Conservation (phyloP, 30 jellyfish, hydroid and myxozoan species). For the Hydra vulgaris region DNA sequence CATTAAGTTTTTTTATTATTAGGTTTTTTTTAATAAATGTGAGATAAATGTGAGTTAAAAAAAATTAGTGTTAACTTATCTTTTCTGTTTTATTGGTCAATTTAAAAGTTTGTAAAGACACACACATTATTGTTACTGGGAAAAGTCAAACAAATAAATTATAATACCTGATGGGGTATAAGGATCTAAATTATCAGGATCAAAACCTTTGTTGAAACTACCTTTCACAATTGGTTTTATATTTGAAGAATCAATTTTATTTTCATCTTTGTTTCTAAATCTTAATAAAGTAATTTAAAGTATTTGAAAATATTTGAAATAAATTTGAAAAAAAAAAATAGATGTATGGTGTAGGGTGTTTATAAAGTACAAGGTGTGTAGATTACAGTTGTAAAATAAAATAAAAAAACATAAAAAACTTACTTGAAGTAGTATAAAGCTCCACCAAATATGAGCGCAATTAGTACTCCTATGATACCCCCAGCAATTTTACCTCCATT, state of each 20-base stretch:
- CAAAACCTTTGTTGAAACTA: not conserved
- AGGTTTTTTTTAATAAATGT: too few relatives aligned
- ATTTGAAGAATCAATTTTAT: not conserved
- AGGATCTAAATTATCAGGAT: not conserved
- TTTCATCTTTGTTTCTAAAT: not conserved
- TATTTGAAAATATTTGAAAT: too few relatives aligned
- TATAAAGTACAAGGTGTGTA: not conserved
- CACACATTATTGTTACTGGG: too few relatives aligned
- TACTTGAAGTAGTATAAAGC: conserved; percentile 18
- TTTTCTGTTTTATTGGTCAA: not conserved
- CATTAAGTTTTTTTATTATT: too few relatives aligned
- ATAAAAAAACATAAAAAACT: too few relatives aligned
- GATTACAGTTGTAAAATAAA: not conserved
- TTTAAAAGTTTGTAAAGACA: not conserved
- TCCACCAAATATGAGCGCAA: conserved; percentile 4
- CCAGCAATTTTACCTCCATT: conserved; percentile 18
- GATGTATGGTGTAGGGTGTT: too few relatives aligned
- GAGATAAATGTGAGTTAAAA: too few relatives aligned
- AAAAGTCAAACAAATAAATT: too few relatives aligned
- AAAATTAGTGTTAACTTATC: too few relatives aligned
- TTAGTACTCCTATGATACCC: conserved; percentile 1
- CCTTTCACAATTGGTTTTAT: not conserved
- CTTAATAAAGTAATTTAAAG: not conserved
- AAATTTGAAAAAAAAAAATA: too few relatives aligned
- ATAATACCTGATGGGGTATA: not conserved